Conservation (phyloP, 2,888 invertebrate species). For the Scelioninae gen. 1 region DNA sequence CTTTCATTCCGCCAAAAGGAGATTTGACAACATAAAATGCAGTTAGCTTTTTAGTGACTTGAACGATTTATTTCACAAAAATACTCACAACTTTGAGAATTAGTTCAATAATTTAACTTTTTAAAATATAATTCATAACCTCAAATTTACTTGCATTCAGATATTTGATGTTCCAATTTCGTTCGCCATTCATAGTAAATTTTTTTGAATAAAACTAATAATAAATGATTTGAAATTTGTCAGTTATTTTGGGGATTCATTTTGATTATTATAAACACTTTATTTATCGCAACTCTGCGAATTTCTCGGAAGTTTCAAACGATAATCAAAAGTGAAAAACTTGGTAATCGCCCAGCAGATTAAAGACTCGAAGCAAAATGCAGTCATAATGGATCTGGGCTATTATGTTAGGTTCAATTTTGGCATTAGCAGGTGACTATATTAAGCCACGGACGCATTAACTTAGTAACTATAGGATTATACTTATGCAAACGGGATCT, state of each 20-base stretch:
- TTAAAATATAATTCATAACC: too few relatives aligned
- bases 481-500: conserved; percentile 66
- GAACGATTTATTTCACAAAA: too few relatives aligned
- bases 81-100: too few relatives aligned
- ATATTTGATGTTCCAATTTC: too few relatives aligned
- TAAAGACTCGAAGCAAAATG: conserved; percentile 60
- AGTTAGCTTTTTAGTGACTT: too few relatives aligned
- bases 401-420: conserved; percentile 51
- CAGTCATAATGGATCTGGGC: conserved; percentile 56
- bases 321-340: conserved; percentile 43
- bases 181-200: too few relatives aligned
- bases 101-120: too few relatives aligned
- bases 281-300: conserved; percentile 29
- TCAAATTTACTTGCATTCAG: too few relatives aligned
- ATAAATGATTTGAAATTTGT: too few relatives aligned
- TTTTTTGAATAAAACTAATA: too few relatives aligned
- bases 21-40: too few relatives aligned
- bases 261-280: conserved; percentile 5
- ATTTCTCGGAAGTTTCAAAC: conserved; percentile 11
- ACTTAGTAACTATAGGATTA: conserved; percentile 66
- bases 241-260: not conserved
- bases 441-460: conserved; percentile 57
- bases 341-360: conserved; percentile 49
- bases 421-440: conserved; percentile 60
- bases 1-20: too few relatives aligned